A percentile compares a stretch with the other conserved stretches of the same genome.
Conservation (phyloP, 1,140 invertebrate genomes). For the Phymastichus coffea region DNA sequence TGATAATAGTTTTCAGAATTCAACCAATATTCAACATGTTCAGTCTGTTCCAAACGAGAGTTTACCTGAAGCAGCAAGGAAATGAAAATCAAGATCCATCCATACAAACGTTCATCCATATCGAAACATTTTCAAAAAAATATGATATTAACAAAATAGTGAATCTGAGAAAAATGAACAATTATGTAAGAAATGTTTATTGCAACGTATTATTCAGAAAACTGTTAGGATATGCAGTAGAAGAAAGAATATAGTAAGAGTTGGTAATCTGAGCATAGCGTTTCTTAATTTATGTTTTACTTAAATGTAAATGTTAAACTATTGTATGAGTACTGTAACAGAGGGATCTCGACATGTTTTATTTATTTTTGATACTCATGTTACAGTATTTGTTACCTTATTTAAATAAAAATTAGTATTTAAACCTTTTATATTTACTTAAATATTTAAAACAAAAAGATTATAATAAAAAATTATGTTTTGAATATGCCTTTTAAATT, state of each 20-base stretch:
- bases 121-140: too few relatives aligned
- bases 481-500: background rate
- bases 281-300: background rate
- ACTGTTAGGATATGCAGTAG: conserved; percentile 29
- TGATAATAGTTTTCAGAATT: too few relatives aligned
- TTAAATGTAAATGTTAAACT: conserved; percentile 1
- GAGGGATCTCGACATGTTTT: background rate
- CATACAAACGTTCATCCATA: too few relatives aligned
- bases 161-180: too few relatives aligned
- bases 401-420: too few relatives aligned
- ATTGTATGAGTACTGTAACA: conserved; percentile 9
- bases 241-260: conserved; percentile 20
- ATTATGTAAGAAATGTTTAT: too few relatives aligned
- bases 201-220: conserved; percentile 30
- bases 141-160: too few relatives aligned
- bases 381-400: conserved; percentile 22
- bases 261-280: conserved; percentile 15
- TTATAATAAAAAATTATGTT: background rate
- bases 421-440: too few relatives aligned
- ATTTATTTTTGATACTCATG: conserved; percentile 1
- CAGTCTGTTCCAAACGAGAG: too few relatives aligned
- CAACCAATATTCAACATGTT: too few relatives aligned
- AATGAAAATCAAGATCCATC: too few relatives aligned
- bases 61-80: too few relatives aligned
- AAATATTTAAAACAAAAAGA: background rate